Evolutionary conservation across 2,888 invertebrate genomes (phyloP).

Genomic region (Pammene fasciana): DNA sequence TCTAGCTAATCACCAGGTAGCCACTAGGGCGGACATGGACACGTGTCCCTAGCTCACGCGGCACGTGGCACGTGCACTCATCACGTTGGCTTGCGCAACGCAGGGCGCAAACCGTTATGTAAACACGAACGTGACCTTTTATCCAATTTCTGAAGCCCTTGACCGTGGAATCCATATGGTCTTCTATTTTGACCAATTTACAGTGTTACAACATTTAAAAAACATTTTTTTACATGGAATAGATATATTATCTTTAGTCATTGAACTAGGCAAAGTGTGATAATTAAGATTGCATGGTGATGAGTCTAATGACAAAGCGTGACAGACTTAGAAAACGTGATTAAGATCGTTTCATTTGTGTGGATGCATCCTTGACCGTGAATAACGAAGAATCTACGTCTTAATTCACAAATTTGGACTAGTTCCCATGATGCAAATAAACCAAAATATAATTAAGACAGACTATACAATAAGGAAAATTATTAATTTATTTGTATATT

Average conservation of each 20-base stretch:
- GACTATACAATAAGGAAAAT: background rate
- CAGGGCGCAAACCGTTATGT: slow-evolving; percentile 69
- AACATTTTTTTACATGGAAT: too few relatives aligned
- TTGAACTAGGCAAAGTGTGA: background rate
- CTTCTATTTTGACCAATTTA: background rate
- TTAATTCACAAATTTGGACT: too few relatives aligned
- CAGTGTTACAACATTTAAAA: too few relatives aligned
- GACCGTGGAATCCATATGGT: slow-evolving; percentile 44
- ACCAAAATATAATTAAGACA: background rate
- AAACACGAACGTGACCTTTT: slow-evolving; percentile 76
- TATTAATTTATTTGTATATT: too few relatives aligned
- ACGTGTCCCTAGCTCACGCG: slow-evolving; percentile 64
- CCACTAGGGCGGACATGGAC: slow-evolving; percentile 28
- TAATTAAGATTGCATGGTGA: background rate
- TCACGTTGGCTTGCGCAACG: slow-evolving; percentile 79
- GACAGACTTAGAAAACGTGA: background rate
- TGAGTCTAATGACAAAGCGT: background rate
- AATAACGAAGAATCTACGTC: background rate
- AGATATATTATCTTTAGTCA: too few relatives aligned
- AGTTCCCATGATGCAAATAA: background rate
- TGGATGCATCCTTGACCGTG: background rate
- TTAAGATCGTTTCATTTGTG: background rate
- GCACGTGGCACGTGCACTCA: slow-evolving; percentile 74
- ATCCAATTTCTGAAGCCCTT: slow-evolving; percentile 61
- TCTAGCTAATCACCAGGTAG: slow-evolving; percentile 8